Evolutionary conservation across 2,113 vertebrate genomes (phyloP).

Genomic region (Lichenostomus cassidix): DNA sequence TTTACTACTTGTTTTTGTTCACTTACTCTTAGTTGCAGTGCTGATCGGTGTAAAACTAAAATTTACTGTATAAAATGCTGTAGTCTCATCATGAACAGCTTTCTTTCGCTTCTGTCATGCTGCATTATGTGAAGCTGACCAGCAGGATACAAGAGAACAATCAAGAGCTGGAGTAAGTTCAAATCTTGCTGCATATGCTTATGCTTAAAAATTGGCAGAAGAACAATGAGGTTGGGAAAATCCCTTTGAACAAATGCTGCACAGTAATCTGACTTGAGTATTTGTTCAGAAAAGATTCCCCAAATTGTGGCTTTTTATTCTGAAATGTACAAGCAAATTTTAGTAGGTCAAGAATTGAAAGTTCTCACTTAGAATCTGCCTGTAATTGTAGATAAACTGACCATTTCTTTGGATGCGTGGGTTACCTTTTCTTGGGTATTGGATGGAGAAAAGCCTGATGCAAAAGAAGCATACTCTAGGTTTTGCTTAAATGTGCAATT

Average conservation of each 20-base stretch:
- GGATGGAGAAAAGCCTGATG: background rate
- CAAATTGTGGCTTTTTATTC: background rate
- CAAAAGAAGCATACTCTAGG: background rate
- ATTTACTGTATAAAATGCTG: background rate
- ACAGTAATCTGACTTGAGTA: background rate
- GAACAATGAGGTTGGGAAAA: slow-evolving; percentile 16
- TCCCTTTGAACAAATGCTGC: background rate
- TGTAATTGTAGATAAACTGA: background rate
- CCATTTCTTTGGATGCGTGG: background rate
- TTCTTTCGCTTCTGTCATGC: background rate
- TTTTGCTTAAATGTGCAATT: background rate
- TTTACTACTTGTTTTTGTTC: background rate
- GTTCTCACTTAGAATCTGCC: background rate
- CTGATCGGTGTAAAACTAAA: background rate
- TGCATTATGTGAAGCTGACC: slow-evolving; percentile 21
- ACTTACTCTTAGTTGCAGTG: background rate
- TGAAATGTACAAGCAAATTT: background rate
- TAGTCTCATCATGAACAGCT: background rate
- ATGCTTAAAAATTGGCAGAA: background rate
- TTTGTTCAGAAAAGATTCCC: slow-evolving; percentile 3
- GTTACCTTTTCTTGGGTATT: background rate
- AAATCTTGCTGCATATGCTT: background rate
- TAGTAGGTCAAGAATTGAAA: background rate
- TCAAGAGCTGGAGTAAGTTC: background rate
- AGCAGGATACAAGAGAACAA: slow-evolving; percentile 32